Conservation (phyloP, 2,797 vertebrate species). For the Hydrophis major region DNA sequence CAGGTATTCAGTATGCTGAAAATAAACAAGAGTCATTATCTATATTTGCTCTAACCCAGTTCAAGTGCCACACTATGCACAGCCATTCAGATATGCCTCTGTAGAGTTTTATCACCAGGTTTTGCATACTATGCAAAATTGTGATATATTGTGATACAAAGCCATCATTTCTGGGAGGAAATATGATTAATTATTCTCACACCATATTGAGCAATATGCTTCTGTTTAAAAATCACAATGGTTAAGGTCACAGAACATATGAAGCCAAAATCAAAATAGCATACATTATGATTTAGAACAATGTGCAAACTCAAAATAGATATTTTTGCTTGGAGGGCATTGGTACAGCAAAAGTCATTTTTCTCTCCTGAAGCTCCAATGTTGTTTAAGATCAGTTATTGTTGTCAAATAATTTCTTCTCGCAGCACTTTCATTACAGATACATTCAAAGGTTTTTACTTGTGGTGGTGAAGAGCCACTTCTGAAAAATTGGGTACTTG, state of each 20-base stretch:
- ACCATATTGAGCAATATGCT: background rate
- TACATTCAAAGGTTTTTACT: background rate
- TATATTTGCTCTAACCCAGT: background rate
- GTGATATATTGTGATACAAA: background rate
- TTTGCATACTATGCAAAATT: background rate
- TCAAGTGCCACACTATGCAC: background rate
- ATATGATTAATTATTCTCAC: background rate
- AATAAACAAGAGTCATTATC: background rate
- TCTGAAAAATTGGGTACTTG: background rate
- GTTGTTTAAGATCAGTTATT: background rate
- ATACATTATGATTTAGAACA: background rate
- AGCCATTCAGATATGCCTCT: background rate
- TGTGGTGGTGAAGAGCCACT: background rate
- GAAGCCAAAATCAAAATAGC: background rate
- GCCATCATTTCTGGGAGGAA: background rate
- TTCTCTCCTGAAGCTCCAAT: no score
- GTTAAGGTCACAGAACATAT: background rate
- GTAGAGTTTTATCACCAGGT: background rate
- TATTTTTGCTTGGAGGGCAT: background rate
- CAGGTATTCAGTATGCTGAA: background rate
- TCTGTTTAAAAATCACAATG: background rate
- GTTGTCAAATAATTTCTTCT: background rate
- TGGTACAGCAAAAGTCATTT: background rate
- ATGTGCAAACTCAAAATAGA: background rate
- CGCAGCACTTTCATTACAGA: background rate